Evolutionary conservation across 1,140 invertebrate genomes (phyloP), one percentile per base, ranked within the genome.

Genomic region (Hyphantria cunea): DNA sequence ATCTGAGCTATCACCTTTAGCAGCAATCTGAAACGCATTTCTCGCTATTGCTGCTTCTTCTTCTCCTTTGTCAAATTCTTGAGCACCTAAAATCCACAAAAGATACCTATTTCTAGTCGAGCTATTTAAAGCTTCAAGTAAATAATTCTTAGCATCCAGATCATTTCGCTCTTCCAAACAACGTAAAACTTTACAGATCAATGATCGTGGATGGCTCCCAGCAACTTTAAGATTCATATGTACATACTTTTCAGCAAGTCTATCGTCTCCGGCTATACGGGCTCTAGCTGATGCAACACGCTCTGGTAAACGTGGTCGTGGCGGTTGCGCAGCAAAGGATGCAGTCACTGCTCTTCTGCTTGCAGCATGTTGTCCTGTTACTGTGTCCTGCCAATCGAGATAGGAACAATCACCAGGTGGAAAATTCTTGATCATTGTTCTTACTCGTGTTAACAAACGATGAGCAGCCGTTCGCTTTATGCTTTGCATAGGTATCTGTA

Each of bases 391-490:
- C 72, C 74, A 88, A 49, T 86, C 76, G 14, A 81, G 15, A 10
- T 67, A 45, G 5, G 78, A 76, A 70, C 78, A 80, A 14, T 82
- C 74, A 6, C 72, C 76, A 7, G 79, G 76, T 33, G 79, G 49
- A 73, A 87, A 90, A 55, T 84, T 79, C 50, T 82, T 86, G 0
- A 90, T 59, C 77, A 88, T 78, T 13, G 78, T 62, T 68, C 81
- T 76, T 10, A 86, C 64, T 33, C 83, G 71, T 54, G 70, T 75
- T 52, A 87, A 49, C 6, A 90, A 67, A 17, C 78, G 76, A 70
- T 86, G 88, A 14, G 84, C 85, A 60, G 84, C 86, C 13, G 86
- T 86, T 10, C 78, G 70, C 61, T 83, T 90, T 34, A 85, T 87
- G 25, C 76, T 77, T 74, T 86, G 82, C 79, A 86, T 87, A 45